Evolutionary conservation across 1,140 invertebrate species (phyloP).

Genomic region (Leptinotarsa undecemlineata): DNA sequence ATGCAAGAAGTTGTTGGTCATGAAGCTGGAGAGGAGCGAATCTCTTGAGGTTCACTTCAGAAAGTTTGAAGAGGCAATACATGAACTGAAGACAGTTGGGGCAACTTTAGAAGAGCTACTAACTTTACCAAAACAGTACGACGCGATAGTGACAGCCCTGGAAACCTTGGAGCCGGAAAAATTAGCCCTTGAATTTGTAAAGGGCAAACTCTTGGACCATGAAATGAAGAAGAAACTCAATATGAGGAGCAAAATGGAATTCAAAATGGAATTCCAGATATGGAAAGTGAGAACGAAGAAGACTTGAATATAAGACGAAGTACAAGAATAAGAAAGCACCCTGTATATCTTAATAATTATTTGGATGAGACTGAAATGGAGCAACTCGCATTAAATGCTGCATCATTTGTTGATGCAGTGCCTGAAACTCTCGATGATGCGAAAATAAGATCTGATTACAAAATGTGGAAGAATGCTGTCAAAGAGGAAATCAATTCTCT

Average conservation of each 20-base stretch:
- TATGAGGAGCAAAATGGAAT: neutral
- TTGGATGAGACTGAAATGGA: neutral
- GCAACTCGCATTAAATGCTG: neutral
- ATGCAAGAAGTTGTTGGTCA: neutral
- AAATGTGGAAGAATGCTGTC: slow-evolving; percentile 45
- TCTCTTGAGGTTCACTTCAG: neutral
- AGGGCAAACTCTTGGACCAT: neutral
- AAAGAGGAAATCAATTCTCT: slow-evolving; percentile 46
- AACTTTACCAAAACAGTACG: neutral
- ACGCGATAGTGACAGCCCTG: neutral
- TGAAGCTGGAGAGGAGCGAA: neutral
- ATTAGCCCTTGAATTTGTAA: neutral
- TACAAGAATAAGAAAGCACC: neutral
- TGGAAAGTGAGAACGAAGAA: neutral
- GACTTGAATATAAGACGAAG: neutral
- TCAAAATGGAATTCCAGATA: neutral
- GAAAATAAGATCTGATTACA: neutral
- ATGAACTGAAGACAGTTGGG: neutral
- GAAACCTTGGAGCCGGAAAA: neutral
- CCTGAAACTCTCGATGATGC: slow-evolving; percentile 17
- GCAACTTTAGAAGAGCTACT: neutral
- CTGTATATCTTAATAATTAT: neutral
- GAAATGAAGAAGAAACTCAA: neutral
- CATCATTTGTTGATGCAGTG: neutral
- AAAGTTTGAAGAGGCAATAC: neutral